Conservation (phyloP, 1,140 invertebrate genomes). For the Bombus vancouverensis region DNA sequence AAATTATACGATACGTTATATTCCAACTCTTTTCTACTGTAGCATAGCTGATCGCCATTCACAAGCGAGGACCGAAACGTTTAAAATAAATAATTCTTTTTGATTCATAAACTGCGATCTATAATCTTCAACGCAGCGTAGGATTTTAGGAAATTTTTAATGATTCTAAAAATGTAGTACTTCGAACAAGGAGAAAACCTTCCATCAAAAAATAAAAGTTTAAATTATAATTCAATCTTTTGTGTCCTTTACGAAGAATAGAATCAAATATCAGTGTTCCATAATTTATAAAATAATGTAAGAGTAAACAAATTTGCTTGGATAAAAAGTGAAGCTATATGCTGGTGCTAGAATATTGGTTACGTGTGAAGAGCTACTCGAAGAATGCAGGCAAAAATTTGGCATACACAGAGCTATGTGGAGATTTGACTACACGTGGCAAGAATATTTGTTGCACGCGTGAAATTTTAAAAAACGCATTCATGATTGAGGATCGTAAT, state of each 20-base stretch:
- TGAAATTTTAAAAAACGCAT: neutral
- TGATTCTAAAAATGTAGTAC: no score
- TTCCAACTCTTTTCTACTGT: no score
- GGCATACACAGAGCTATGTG: neutral
- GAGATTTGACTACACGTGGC: neutral
- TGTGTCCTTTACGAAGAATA: neutral
- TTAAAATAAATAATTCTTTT: no score
- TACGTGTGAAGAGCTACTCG: neutral
- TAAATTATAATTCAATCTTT: neutral
- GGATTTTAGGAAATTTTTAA: neutral
- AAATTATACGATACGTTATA: neutral
- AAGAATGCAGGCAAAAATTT: neutral
- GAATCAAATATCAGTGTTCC: neutral
- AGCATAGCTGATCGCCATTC: no score
- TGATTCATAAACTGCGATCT: no score
- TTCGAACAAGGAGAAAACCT: neutral
- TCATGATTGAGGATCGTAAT: no score
- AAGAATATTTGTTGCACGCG: neutral
- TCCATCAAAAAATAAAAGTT: neutral
- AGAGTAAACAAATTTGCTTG: neutral
- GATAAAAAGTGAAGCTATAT: neutral
- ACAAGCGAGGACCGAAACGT: no score
- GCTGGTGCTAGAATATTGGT: neutral
- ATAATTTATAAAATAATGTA: no score
- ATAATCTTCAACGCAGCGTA: no score